These are phyloP conservation scores for Tetraodon nigroviridis DNA, from an alignment of 2,113 vertebrate species.

Conservation along the genomic window DNA sequence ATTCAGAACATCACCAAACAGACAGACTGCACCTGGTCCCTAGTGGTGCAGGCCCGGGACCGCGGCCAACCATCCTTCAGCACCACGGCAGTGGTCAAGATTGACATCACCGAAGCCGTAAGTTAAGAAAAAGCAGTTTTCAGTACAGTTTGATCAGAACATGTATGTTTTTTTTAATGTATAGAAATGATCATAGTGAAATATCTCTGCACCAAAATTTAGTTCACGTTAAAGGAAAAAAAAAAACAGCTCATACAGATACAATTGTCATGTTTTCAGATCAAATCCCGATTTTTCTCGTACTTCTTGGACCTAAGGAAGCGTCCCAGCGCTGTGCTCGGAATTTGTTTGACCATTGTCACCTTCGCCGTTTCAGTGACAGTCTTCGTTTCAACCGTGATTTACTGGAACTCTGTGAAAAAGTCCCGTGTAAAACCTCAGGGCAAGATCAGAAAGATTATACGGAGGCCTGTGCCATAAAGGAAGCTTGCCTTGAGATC, in stretches of 20 bases:
- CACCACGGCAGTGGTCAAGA: slow-evolving; percentile 90
- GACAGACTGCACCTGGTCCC: slow-evolving; percentile 86
- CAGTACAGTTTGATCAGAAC: neutral
- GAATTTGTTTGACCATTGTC: slow-evolving; percentile 83
- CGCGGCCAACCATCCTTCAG: slow-evolving; percentile 91
- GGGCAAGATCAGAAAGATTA: slow-evolving; percentile 90
- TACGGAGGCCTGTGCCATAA: slow-evolving; percentile 75
- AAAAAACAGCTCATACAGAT: slow-evolving; percentile 31
- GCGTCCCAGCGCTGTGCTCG: slow-evolving; percentile 82
- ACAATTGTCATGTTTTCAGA: slow-evolving; percentile 79
- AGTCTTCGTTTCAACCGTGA: slow-evolving; percentile 83
- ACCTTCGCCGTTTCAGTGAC: slow-evolving; percentile 81
- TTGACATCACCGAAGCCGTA: slow-evolving; percentile 95
- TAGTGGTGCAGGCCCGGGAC: slow-evolving; percentile 94
- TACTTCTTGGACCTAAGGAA: slow-evolving; percentile 88
- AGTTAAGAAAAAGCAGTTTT: slow-evolving; percentile 43
- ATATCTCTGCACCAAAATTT: neutral
- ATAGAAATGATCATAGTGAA: neutral
- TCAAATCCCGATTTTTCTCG: slow-evolving; percentile 86
- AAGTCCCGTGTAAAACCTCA: slow-evolving; percentile 80
- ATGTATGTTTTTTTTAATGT: neutral
- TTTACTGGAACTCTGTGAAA: slow-evolving; percentile 89
- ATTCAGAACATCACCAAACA: slow-evolving; percentile 88
- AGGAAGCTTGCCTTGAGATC: slow-evolving; percentile 53
- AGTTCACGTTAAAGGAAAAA: neutral